Conservation (phyloP, 2,797 vertebrate genomes). For the Melopsittacus undulatus region DNA sequence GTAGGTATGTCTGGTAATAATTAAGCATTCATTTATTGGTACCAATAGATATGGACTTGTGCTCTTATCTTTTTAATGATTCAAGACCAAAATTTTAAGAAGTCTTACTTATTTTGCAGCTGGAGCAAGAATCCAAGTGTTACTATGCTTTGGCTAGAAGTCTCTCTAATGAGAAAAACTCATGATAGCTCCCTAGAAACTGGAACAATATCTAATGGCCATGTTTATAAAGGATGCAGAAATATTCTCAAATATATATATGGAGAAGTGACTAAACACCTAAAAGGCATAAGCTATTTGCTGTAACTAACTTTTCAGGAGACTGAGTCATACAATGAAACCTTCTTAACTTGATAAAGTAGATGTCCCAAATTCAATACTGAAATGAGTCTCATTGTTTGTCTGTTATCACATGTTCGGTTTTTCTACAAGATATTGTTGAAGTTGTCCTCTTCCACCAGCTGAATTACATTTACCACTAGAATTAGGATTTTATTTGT, state of each 20-base stretch:
- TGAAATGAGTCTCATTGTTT: background rate
- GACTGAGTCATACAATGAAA: background rate
- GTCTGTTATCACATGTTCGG: background rate
- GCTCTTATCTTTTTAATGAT: background rate
- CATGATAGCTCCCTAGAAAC: background rate
- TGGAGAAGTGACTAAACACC: background rate
- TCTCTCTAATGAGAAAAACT: background rate
- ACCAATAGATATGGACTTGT: background rate
- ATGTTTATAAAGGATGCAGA: background rate
- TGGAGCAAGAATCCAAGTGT: background rate
- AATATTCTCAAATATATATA: background rate
- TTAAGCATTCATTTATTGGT: background rate
- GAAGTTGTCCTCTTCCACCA: background rate
- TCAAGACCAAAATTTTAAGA: background rate
- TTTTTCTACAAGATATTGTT: background rate
- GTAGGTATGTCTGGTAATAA: background rate
- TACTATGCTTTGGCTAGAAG: background rate
- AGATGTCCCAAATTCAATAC: background rate
- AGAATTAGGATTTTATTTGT: background rate
- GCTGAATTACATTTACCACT: background rate
- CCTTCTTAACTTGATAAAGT: background rate
- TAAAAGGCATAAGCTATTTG: background rate
- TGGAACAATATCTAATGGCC: background rate
- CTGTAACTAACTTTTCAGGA: background rate
- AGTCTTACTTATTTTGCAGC: background rate